phyloP scores from a whole-genome alignment of 2,113 vertebrate species.

The Pandion haliaetus region DNA sequence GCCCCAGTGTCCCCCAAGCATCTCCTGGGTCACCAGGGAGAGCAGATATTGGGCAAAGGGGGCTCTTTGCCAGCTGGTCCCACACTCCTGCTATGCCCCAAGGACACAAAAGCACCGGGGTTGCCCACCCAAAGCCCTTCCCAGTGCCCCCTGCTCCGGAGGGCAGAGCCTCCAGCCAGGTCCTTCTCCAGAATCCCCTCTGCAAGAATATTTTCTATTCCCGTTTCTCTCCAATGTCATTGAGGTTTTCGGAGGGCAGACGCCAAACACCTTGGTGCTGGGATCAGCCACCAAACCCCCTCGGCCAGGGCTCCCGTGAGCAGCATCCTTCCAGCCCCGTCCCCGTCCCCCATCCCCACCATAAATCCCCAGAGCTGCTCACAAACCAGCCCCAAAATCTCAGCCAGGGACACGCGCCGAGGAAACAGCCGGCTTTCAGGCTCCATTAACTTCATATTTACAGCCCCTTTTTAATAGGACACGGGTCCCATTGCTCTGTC shows the following conservation, averaged over 20 bases:
- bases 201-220: accelerated
- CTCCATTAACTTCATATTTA: not conserved
- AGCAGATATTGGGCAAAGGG: not conserved
- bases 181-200: not conserved
- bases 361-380: not conserved
- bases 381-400: not conserved
- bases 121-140: too few species aligned
- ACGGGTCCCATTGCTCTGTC: not conserved
- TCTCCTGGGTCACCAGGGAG: not conserved
- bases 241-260: accelerated
- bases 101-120: accelerated
- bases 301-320: accelerated
- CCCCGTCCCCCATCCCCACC: accelerated
- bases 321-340: not conserved
- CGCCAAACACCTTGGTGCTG: accelerated
- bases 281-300: not conserved
- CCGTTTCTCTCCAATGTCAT: accelerated
- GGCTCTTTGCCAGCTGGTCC: not conserved
- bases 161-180: not conserved
- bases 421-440: not conserved
- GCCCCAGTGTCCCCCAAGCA: accelerated
- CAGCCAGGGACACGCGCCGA: not conserved
- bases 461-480: not conserved
- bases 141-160: accelerated
- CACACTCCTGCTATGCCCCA: accelerated